Evolutionary conservation across 1,140 invertebrate species (phyloP).

Genomic region (Formica selysi): DNA sequence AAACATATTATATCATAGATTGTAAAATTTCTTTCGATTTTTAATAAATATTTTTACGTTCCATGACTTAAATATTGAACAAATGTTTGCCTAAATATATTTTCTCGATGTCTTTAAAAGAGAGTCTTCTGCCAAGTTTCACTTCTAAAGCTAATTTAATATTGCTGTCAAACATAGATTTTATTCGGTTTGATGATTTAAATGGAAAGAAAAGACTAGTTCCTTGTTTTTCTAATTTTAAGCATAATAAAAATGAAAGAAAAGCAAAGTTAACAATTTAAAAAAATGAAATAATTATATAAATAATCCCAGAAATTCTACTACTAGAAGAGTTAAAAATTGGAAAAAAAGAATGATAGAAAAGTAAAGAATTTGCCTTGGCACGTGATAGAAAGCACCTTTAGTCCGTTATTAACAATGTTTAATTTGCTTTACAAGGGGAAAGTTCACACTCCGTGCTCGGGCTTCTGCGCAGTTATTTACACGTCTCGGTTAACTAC

Average conservation of each 20-base stretch:
- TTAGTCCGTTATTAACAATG: constrained; percentile 32
- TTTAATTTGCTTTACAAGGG: constrained; percentile 40
- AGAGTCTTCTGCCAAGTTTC: neutral
- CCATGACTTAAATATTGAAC: neutral
- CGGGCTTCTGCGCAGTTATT: constrained; percentile 11
- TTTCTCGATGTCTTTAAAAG: neutral
- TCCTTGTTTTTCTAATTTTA: neutral
- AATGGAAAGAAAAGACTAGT: neutral
- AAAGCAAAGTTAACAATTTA: neutral
- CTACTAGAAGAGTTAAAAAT: neutral
- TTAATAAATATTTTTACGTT: constrained; percentile 19
- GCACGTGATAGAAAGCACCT: constrained; percentile 2
- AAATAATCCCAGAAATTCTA: neutral
- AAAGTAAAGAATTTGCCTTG: constrained; percentile 7
- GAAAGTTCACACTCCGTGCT: constrained; percentile 9
- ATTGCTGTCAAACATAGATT: neutral
- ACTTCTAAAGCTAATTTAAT: neutral
- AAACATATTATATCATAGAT: neutral
- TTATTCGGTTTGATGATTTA: neutral
- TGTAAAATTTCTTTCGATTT: constrained; percentile 15
- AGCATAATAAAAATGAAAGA: neutral
- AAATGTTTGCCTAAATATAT: constrained; percentile 4
- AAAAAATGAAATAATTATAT: neutral
- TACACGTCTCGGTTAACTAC: constrained; percentile 36
- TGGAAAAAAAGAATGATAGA: neutral